phyloP scores from a whole-genome alignment of 2,113 vertebrate species.

The Hippocampus abdominalis region DNA sequence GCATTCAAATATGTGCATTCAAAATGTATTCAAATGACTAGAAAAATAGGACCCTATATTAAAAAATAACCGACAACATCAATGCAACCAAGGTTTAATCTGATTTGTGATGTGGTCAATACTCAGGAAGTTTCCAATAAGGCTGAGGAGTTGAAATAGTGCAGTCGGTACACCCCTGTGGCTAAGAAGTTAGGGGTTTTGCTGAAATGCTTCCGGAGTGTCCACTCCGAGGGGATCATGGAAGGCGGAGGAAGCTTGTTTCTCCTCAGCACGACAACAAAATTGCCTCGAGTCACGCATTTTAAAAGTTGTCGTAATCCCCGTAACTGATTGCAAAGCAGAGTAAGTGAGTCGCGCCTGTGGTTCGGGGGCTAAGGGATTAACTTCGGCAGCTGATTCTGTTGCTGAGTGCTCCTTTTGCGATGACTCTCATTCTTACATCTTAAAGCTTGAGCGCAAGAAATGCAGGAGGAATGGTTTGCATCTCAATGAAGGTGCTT shows the following conservation, averaged over 20 bases:
- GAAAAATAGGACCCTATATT: too few relatives aligned
- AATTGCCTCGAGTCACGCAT: slow-evolving; percentile 39
- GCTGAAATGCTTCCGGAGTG: slow-evolving; percentile 9
- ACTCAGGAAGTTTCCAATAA: background rate
- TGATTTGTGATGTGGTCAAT: slow-evolving; percentile 13
- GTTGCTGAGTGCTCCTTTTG: slow-evolving; percentile 25
- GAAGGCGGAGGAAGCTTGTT: slow-evolving; percentile 32
- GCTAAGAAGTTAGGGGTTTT: slow-evolving; percentile 3
- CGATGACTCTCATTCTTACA: slow-evolving; percentile 12
- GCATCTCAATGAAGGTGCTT: slow-evolving; percentile 18
- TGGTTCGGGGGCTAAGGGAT: slow-evolving; percentile 43
- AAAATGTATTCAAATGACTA: too few relatives aligned
- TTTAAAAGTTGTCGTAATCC: slow-evolving; percentile 56
- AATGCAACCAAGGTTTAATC: background rate
- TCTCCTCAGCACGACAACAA: slow-evolving; percentile 8
- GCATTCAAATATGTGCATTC: too few relatives aligned
- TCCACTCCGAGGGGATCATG: slow-evolving; percentile 21
- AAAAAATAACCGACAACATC: too few relatives aligned
- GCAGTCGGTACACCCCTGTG: slow-evolving; percentile 5
- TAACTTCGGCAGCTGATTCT: slow-evolving; percentile 35
- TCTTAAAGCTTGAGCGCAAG: slow-evolving; percentile 15
- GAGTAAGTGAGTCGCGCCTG: slow-evolving; percentile 34
- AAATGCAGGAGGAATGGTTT: slow-evolving; percentile 26
- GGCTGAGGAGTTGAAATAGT: background rate
- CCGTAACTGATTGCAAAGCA: slow-evolving; percentile 52